These are phyloP conservation scores for Matsumurasca onukii DNA, from an alignment of 1,140 invertebrate genomes.

Conservation along the genomic window DNA sequence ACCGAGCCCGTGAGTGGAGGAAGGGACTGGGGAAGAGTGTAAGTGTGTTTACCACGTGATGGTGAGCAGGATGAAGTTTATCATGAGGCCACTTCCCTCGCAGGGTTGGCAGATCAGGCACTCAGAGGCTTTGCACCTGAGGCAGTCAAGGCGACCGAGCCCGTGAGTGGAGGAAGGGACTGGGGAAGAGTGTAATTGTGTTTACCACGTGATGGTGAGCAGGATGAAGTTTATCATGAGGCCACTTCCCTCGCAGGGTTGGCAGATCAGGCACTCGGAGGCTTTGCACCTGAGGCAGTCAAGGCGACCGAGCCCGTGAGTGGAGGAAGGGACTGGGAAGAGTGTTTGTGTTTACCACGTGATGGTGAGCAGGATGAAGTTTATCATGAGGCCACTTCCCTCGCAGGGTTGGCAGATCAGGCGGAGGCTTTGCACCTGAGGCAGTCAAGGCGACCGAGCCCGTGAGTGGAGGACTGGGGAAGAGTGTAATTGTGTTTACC, in stretches of 20 bases:
- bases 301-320: slow-evolving; percentile 50
- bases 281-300: slow-evolving; percentile 52
- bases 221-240: slow-evolving; percentile 55
- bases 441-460: slow-evolving; percentile 51
- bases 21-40: too few species aligned
- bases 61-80: slow-evolving; percentile 54
- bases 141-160: slow-evolving; percentile 50
- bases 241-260: slow-evolving; percentile 51
- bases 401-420: slow-evolving; percentile 51
- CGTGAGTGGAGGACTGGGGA: slow-evolving; percentile 48
- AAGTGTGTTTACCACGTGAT: slow-evolving; percentile 58
- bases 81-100: slow-evolving; percentile 52
- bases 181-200: too few species aligned
- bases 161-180: slow-evolving; percentile 49
- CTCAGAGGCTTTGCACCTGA: slow-evolving; percentile 53
- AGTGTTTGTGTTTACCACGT: too few species aligned
- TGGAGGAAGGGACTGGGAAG: slow-evolving; percentile 47
- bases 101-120: slow-evolving; percentile 51
- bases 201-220: slow-evolving; percentile 55
- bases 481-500: too few species aligned
- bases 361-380: slow-evolving; percentile 54
- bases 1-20: slow-evolving; percentile 49
- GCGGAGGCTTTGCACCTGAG: slow-evolving; percentile 53
- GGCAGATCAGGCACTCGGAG: slow-evolving; percentile 52
- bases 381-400: slow-evolving; percentile 53